Evolutionary conservation across 2,888 invertebrate genomes (phyloP), one percentile per base, ranked within the genome.

Genomic region (Erpobdella octoculata): DNA sequence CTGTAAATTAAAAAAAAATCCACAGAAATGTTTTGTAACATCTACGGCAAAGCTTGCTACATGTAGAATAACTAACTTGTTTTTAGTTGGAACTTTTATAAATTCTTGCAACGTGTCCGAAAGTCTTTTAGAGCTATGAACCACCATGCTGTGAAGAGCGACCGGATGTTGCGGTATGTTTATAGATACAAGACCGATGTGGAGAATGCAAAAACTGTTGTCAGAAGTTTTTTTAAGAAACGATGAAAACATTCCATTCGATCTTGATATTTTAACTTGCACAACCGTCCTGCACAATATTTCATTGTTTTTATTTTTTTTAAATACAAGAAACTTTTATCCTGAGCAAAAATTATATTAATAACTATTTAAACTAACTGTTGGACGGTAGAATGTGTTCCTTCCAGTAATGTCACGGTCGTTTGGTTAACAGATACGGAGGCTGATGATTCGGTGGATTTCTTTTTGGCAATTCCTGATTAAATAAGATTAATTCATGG

Each of bases 141-240:
- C 80, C 88, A 98, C 94, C 90, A 98, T 96, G 68, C 95, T 96
- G 84, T 98, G 97, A 77, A 98, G 85, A 8, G 92, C 94, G 0
- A 96, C 94, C 0, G 97, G 97, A 85, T 97, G 96, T 84, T 97
- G 96, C 3, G 98, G 97, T 80, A 98, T 93, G 83, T 96, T 95
- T 71, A 96, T 90, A 75, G 91, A 89, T 0, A 96, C 90, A 18
- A 90, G 90, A 0, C 95, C 96, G 71, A 96, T 88, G 9, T 91
- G 91, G 9, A 93, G 84, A 72, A 94, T 83, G 0, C 90, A 89
- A 68, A 90, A 88, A 81, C 91, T 92, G 79, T 90, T 89, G 79
- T 79, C 79, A 4, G 59, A 59, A 15, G 71, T 46, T 4, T 46
- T 70, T 18, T 73, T 74, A 35, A 37, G 2, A 33, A 70, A 61